Evolutionary conservation across 2,797 vertebrate species (phyloP), one percentile per base, ranked within the genome.

Genomic region (Tamandua tetradactyla): DNA sequence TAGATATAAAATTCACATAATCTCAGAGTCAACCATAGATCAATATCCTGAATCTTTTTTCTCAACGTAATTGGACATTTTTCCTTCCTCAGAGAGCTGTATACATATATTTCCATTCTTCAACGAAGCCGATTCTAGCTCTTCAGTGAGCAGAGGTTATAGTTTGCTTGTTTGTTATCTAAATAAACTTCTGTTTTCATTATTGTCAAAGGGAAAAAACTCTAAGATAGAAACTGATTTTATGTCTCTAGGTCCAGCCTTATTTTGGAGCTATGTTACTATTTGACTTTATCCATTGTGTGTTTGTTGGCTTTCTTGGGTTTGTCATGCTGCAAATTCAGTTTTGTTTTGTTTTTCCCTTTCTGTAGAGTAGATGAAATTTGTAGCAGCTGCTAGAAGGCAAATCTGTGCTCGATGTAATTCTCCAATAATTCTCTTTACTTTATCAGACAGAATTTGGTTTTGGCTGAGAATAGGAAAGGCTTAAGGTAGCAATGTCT

Each of bases 41-140:
- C 85, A 90, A 88, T 92, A 96, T 75, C 85, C 69, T 76, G 40
- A 90, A 61, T 76, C 62, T 95, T 94, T 95, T n/a, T 95, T 80
- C 59, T 93, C 66, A 72, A 92, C 93, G 44, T 93, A 92, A 89
- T 89, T 95, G 91, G 94, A 86, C 47, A 80, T 89, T 88, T 96
- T 95, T 87, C 61, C 93, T 97, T 78, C 52, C 74, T 30, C 86
- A 12, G 75, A 80, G 90, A 95, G 74, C 83, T 93, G 42, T 42
- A 71, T 71, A 74, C 25, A 86, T 37, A 71, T 11, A 89, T 92
- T 95, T 94, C 47, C 62, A n/a, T 94, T 75, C 74, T 64, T 95
- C 27, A 55, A 27, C 40, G 64, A 42, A 55, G 44, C 69, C 2
- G 17, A 44, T 86, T 87, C 32, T 35, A 68, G 78, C 87, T 94